These are phyloP conservation scores for Mus spretus DNA, from an alignment of 2,797 vertebrate species.

Conservation along the genomic window DNA sequence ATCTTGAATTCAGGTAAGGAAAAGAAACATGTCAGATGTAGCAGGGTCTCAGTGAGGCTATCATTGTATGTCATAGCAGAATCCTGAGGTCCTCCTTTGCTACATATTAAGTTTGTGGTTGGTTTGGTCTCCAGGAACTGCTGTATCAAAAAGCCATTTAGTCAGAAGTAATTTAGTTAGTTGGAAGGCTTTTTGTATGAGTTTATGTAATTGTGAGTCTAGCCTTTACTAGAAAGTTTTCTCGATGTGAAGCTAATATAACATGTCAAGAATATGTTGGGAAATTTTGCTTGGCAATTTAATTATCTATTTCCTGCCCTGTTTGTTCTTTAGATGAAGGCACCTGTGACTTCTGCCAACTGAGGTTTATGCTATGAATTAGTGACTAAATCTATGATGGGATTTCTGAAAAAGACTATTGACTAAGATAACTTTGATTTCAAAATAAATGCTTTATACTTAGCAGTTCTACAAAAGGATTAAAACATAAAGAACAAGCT, in stretches of 20 bases:
- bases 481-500: not conserved
- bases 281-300: conserved; percentile 38
- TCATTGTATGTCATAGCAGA: not conserved
- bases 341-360: not conserved
- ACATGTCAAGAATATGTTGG: not conserved
- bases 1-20: not conserved
- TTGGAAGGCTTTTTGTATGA: conserved; percentile 23
- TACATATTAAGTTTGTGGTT: not conserved
- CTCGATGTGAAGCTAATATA: not conserved
- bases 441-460: conserved; percentile 22
- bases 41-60: not conserved
- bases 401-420: not conserved
- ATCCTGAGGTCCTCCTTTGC: not conserved
- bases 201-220: conserved; percentile 40
- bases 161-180: not conserved
- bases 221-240: conserved; percentile 41
- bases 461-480: conserved; percentile 41
- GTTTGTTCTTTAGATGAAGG: not conserved
- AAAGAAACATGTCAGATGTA: not conserved
- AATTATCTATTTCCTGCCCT: not conserved
- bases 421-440: not conserved
- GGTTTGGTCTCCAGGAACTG: not conserved
- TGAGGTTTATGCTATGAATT: conserved; percentile 50
- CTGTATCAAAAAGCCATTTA: not conserved
- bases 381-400: not conserved